A percentile compares a stretch with the other conserved stretches of the same genome.
Conservation (phyloP, 2,113 vertebrate species). For the Phrynocephalus versicolor region DNA sequence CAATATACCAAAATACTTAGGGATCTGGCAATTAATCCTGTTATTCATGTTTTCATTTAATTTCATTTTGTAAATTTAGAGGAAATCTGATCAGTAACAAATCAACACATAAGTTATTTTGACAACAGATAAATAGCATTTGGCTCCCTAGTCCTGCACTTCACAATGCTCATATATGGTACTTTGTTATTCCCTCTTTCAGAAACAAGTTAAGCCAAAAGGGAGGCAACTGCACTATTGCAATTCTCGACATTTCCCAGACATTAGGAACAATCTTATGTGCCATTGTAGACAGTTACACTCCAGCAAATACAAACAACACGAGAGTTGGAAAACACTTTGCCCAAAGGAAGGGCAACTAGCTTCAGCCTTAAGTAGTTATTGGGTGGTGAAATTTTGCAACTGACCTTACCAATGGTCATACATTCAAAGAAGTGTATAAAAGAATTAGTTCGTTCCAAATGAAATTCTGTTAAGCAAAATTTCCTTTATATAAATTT, state of each 20-base stretch:
- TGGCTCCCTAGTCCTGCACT: not conserved
- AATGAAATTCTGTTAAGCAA: too few species aligned
- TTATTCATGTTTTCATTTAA: not conserved
- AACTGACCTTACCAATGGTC: not conserved
- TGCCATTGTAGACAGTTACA: not conserved
- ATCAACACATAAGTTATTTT: not conserved
- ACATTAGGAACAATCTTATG: too few species aligned
- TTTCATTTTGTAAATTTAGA: not conserved
- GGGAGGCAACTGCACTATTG: too few species aligned
- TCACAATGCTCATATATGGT: not conserved
- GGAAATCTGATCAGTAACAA: not conserved
- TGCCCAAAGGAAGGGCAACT: too few species aligned
- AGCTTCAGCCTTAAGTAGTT: not conserved
- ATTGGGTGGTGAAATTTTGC: not conserved
- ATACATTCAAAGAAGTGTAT: not conserved
- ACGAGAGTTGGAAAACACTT: not conserved
- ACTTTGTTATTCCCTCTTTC: not conserved
- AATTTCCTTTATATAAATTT: too few species aligned
- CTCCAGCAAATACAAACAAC: not conserved
- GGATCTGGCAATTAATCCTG: too few species aligned
- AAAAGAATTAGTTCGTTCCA: too few species aligned
- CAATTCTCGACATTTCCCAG: not conserved
- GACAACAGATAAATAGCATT: not conserved
- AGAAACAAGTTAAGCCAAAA: not conserved
- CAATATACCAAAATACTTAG: too few species aligned